These are phyloP conservation scores for Fragariocoptes setiger DNA, from an alignment of 1,140 invertebrate species.

Conservation along the genomic window DNA sequence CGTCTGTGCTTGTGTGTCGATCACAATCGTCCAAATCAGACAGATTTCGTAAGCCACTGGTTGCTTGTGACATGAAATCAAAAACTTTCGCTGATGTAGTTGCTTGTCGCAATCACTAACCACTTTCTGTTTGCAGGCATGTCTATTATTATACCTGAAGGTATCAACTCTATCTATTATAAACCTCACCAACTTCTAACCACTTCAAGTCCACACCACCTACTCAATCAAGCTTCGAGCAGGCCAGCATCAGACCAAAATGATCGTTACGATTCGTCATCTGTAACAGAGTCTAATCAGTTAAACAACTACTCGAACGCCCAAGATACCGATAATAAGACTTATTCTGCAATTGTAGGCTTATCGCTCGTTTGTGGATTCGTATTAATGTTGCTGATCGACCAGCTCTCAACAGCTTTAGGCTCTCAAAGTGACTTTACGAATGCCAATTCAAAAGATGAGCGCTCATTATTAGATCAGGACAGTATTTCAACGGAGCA, in stretches of 20 bases:
- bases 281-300: neutral
- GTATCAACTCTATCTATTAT: slow-evolving; percentile 43
- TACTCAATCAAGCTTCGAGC: neutral
- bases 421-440: neutral
- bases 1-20: no score
- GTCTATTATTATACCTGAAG: slow-evolving; percentile 93
- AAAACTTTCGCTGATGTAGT: no score
- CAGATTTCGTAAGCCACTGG: no score
- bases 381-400: slow-evolving; percentile 85
- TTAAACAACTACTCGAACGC: neutral
- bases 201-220: neutral
- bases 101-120: no score
- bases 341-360: slow-evolving; percentile 24
- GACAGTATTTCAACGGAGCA: neutral
- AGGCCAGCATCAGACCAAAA: slow-evolving; percentile 1
- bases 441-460: slow-evolving; percentile 4
- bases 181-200: slow-evolving; percentile 11
- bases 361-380: slow-evolving; percentile 51
- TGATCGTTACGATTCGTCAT: slow-evolving; percentile 4
- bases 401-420: slow-evolving; percentile 27
- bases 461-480: neutral
- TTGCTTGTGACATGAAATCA: no score
- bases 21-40: no score
- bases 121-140: no score
- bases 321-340: neutral